These are phyloP conservation scores for Mus musculus DNA, from an alignment of 2,113 vertebrate species.

Conservation along the genomic window DNA sequence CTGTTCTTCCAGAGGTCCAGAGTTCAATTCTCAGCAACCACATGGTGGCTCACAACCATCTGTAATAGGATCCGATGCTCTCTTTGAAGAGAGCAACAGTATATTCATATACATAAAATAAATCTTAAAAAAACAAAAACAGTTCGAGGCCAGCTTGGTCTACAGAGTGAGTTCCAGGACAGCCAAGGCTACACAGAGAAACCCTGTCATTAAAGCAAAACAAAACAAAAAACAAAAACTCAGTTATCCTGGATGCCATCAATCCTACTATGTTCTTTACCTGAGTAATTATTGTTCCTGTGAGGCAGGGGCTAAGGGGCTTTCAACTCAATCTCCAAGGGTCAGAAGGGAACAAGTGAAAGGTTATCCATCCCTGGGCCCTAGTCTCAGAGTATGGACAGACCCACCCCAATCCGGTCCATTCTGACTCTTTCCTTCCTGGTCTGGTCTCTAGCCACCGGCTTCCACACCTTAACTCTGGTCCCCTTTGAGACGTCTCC, in stretches of 20 bases:
- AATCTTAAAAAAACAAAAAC: no score
- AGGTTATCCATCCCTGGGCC: neutral
- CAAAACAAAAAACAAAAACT: neutral
- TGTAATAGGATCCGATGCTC: no score
- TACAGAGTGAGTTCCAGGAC: no score
- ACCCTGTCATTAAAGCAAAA: no score
- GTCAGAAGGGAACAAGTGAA: neutral
- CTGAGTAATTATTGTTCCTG: neutral
- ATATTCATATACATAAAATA: no score
- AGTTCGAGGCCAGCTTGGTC: no score
- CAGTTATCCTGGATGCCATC: neutral
- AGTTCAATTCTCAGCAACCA: no score
- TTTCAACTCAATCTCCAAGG: neutral
- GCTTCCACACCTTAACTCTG: neutral
- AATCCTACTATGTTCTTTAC: neutral
- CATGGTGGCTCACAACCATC: no score
- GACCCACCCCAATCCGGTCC: neutral
- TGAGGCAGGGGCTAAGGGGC: neutral
- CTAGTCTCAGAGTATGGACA: neutral
- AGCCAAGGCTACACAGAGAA: no score
- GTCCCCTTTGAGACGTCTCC: neutral
- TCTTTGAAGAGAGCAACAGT: no score
- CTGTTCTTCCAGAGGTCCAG: no score
- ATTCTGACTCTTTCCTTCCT: neutral
- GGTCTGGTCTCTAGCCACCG: neutral